phyloP scores from a whole-genome alignment of 1,140 invertebrate genomes.

The Reticulitermes speratus region DNA sequence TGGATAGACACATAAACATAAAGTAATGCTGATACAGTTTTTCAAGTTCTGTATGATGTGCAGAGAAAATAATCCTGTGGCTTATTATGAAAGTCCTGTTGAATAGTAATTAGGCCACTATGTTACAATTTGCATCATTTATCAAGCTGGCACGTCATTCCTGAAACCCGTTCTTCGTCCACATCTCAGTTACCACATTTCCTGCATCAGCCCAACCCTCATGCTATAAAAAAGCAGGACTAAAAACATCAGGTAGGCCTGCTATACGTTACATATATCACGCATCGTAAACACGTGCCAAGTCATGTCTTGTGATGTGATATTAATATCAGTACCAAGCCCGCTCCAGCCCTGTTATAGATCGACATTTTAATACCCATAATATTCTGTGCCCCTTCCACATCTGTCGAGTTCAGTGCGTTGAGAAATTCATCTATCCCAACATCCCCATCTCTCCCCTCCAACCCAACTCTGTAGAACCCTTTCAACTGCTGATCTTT shows the following conservation, averaged over 20 bases:
- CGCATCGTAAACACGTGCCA: conserved; percentile 2
- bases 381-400: not conserved
- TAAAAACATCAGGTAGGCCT: not conserved
- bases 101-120: conserved; percentile 12
- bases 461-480: not conserved
- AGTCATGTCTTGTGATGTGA: not conserved
- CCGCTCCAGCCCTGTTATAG: not conserved
- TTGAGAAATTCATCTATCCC: conserved; percentile 11
- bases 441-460: not conserved
- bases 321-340: not conserved
- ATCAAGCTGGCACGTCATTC: not conserved
- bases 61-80: not conserved
- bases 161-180: not conserved
- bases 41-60: not conserved
- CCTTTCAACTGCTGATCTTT: not conserved
- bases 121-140: conserved; percentile 1
- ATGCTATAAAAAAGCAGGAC: not conserved
- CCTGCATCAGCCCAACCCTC: not conserved
- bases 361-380: conserved; percentile 16
- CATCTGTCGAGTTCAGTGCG: not conserved
- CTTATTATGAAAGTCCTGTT: not conserved
- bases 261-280: not conserved
- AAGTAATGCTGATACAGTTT: not conserved
- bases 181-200: not conserved
- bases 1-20: not conserved